Conservation (phyloP, 2,888 invertebrate genomes). For the Sinopyrophorus schimmeli region DNA sequence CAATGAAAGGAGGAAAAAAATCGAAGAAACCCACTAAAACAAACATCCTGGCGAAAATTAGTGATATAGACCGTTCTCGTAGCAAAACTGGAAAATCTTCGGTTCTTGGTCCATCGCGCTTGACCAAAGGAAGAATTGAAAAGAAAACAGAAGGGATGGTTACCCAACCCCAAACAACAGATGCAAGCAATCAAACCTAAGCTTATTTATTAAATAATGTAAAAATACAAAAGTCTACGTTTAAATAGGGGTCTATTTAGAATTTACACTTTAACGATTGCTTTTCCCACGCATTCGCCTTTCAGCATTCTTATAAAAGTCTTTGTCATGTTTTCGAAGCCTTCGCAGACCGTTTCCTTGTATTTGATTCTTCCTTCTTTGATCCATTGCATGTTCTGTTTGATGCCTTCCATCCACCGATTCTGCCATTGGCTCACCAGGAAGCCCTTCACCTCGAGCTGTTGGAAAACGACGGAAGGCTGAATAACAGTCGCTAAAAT, state of each 20-base stretch:
- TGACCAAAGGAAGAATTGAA: neutral
- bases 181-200: constrained; percentile 1
- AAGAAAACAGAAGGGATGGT: constrained; percentile 4
- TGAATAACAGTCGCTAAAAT: constrained; percentile 59
- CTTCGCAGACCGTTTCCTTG: constrained; percentile 67
- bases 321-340: constrained; percentile 72
- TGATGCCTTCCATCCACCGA: constrained; percentile 66
- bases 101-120: no score
- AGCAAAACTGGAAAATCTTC: neutral
- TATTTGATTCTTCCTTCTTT: constrained; percentile 71
- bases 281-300: constrained; percentile 74
- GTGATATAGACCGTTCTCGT: neutral
- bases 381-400: constrained; percentile 67
- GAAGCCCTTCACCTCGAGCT: constrained; percentile 69
- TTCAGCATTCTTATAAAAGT: constrained; percentile 65
- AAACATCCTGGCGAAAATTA: neutral
- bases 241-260: no score
- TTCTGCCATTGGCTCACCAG: constrained; percentile 61
- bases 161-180: constrained; percentile 4
- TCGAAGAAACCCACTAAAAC: neutral
- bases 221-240: no score
- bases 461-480: constrained; percentile 59
- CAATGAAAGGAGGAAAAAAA: neutral
- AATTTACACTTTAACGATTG: constrained; percentile 64
- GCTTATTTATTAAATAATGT: neutral